phyloP scores from a whole-genome alignment of 2,888 invertebrate genomes.

The Branchipolynoe longqiensis region DNA sequence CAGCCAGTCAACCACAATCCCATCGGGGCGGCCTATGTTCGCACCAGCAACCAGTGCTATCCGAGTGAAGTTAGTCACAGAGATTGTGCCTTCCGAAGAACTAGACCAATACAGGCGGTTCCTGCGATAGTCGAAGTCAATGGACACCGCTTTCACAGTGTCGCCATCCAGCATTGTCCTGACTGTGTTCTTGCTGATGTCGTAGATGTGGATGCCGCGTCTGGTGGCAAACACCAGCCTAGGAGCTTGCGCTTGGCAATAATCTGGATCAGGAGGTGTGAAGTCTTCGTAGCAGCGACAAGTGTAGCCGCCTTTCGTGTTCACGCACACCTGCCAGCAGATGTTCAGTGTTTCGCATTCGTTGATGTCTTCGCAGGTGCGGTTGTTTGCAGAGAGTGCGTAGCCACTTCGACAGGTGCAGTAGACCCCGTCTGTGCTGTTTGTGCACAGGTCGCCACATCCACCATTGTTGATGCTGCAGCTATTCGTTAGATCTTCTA shows the following conservation, averaged over 20 bases:
- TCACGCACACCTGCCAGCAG: neutral
- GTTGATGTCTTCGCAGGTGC: neutral
- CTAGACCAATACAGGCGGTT: neutral
- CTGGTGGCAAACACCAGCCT: neutral
- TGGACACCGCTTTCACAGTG: neutral
- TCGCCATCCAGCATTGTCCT: neutral
- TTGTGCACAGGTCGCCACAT: neutral
- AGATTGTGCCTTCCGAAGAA: neutral
- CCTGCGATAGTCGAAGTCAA: neutral
- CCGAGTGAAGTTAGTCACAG: neutral
- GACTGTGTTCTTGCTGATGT: neutral
- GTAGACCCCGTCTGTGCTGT: neutral
- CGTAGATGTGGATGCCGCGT: neutral
- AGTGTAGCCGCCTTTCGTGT: neutral
- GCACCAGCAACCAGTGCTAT: neutral
- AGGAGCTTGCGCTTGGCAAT: neutral
- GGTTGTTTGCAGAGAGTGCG: neutral
- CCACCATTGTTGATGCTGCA: neutral
- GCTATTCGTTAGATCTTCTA: no score
- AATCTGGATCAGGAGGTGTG: neutral
- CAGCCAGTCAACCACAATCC: conserved; percentile 83
- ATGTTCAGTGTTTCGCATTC: neutral
- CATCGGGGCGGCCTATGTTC: conserved; percentile 72
- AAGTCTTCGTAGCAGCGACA: neutral
- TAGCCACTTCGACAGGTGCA: neutral